Evolutionary conservation across 2,113 vertebrate species (phyloP), one percentile per base, ranked within the genome.

Genomic region (Nicator chloris): DNA sequence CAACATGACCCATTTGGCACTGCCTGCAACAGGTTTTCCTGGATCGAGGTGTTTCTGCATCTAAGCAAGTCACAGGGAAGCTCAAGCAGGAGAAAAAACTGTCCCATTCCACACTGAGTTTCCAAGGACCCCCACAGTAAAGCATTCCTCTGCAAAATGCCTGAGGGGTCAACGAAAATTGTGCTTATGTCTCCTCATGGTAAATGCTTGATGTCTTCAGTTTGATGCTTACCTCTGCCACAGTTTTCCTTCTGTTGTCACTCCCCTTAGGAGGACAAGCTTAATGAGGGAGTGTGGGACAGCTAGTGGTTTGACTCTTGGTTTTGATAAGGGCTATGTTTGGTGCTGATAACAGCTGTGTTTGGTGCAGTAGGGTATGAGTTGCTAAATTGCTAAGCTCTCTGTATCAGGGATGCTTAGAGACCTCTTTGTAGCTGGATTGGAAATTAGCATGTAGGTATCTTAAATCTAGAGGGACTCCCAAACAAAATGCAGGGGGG

Each of bases 161-260:
- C 0, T 8, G 57, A 80, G 11, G 27, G 49, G 49, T 42, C 26
- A 15, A 39, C 0, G 0, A 72, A 80, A 59, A 49, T 10, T 50
- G 10, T 0, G 0, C 11, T 75, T 12, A 1, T 59, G 19, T 54
- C 57, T 53, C 35, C 57, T 71, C 1, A 1, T 45, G 44, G 44
- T 86, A 65, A 57, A 66, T 6, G 16, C 33, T 71, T 50, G 26
- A 45, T 1, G 0, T 33, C 23, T 68, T 65, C 45, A 49, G 23
- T 44, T 44, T 44, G 27, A 42, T 82, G 15, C 61, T 70, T 66
- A 26, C 11, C 24, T 82, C 61, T 86, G 68, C 30, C 47, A 24
- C 21, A 26, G 44, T 3, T 39, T 78, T 60, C 24, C 39, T 63
- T 68, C 59, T 1, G 0, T 27, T 79, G 45, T 69, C 27, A 31